A percentile compares a stretch with the other conserved stretches of the same genome.
Evolutionary conservation across 2,888 invertebrate genomes (phyloP).

Genomic region (Altica lythri): DNA sequence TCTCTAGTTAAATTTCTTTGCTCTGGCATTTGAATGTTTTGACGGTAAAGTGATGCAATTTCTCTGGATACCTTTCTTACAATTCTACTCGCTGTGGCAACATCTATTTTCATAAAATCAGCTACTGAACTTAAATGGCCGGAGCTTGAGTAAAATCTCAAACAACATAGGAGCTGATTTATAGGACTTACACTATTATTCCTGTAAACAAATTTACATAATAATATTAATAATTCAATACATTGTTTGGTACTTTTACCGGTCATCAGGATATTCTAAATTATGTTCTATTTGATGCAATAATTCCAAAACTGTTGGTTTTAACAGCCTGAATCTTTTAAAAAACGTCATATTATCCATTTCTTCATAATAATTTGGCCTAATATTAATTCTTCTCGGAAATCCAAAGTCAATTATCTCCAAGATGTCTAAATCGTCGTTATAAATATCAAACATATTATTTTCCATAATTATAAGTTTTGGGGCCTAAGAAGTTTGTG

Average conservation of each 20-base stretch:
- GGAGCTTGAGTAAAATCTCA: slow-evolving; percentile 14
- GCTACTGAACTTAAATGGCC: slow-evolving; percentile 7
- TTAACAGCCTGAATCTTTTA: too few species aligned
- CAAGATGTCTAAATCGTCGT: too few species aligned
- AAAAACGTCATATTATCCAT: not conserved
- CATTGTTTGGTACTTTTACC: not conserved
- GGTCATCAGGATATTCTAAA: not conserved
- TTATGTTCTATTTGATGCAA: not conserved
- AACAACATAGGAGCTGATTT: too few species aligned
- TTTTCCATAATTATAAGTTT: too few species aligned
- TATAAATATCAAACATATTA: too few species aligned
- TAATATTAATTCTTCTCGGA: too few species aligned
- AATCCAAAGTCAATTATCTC: too few species aligned
- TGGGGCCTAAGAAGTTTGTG: too few species aligned
- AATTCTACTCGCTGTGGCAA: slow-evolving; percentile 5
- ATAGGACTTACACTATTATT: slow-evolving; percentile 12
- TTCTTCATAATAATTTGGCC: too few species aligned
- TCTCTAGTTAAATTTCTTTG: too few species aligned
- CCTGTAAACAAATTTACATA: not conserved
- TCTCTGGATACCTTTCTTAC: slow-evolving; percentile 5
- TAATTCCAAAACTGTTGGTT: not conserved
- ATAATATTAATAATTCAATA: not conserved
- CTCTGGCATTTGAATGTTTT: not conserved
- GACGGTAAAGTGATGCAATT: slow-evolving; percentile 6
- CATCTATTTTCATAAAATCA: slow-evolving; percentile 11